phyloP scores from a whole-genome alignment of 2,113 vertebrate genomes.

The Vulpes ferrilata region DNA sequence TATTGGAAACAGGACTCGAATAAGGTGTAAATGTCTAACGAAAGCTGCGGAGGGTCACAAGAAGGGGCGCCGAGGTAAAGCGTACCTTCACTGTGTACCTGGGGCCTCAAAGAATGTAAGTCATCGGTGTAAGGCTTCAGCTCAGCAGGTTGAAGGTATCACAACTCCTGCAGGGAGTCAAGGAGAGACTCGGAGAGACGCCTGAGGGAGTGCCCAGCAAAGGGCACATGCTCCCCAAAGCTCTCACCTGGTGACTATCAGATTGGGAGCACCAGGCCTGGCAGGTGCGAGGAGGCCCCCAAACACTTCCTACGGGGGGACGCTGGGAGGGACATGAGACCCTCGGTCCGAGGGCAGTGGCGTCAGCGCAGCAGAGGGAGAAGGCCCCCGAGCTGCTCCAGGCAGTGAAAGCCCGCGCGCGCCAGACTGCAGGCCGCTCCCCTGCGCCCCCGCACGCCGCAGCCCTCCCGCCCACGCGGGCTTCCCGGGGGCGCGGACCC shows the following conservation, averaged over 20 bases:
- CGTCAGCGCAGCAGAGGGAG: not conserved
- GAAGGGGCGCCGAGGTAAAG: too few species aligned
- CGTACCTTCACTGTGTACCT: too few species aligned
- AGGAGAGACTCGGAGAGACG: not conserved
- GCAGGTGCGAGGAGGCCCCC: not conserved
- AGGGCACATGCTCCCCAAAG: too few species aligned
- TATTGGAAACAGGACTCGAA: too few species aligned
- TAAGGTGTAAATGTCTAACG: too few species aligned
- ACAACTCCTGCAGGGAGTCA: not conserved
- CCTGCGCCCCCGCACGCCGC: accelerated
- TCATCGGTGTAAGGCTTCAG: too few species aligned
- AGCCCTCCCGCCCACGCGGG: too few species aligned
- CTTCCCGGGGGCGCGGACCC: accelerated
- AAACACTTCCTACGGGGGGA: too few species aligned
- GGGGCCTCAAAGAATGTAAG: too few species aligned
- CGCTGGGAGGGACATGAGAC: too few species aligned
- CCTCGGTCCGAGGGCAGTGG: accelerated
- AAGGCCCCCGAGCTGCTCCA: accelerated
- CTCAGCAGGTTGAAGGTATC: too few species aligned
- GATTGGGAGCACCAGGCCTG: not conserved
- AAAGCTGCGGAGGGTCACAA: too few species aligned
- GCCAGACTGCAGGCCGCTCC: accelerated
- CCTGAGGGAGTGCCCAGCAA: not conserved
- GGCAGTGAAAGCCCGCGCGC: accelerated
- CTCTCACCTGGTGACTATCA: not conserved